Conservation (phyloP, 2,888 invertebrate genomes). For the Chouioia cunea region DNA sequence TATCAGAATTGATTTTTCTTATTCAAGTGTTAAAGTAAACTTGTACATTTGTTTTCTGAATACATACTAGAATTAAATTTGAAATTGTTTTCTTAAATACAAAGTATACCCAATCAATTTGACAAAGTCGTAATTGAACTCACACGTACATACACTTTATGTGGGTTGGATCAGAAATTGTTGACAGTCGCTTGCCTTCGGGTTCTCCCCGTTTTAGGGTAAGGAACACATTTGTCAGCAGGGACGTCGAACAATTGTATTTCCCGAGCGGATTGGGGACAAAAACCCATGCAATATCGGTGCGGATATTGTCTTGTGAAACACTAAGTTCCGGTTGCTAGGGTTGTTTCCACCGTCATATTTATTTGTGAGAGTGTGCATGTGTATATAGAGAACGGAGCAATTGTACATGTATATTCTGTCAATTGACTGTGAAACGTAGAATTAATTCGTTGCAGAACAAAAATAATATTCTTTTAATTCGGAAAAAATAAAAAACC, state of each 20-base stretch:
- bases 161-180: not conserved
- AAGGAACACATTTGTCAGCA: constrained; percentile 53
- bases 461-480: too few species aligned
- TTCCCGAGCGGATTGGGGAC: constrained; percentile 63
- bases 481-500: too few species aligned
- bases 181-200: constrained; percentile 44
- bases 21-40: too few species aligned
- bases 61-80: too few species aligned
- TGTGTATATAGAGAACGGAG: too few species aligned
- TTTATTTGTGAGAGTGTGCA: not conserved
- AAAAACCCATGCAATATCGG: constrained; percentile 64
- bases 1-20: too few species aligned
- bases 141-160: constrained; percentile 1
- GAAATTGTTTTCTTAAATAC: too few species aligned
- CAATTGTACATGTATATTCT: too few species aligned
- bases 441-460: too few species aligned
- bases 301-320: constrained; percentile 66
- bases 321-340: constrained; percentile 55
- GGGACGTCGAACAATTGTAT: constrained; percentile 63
- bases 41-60: too few species aligned
- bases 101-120: not conserved
- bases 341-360: constrained; percentile 33
- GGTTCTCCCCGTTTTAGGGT: constrained; percentile 41
- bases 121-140: constrained; percentile 27
- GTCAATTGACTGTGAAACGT: too few species aligned